Conservation (phyloP, 2,888 invertebrate species). For the Tortricodes alternella region DNA sequence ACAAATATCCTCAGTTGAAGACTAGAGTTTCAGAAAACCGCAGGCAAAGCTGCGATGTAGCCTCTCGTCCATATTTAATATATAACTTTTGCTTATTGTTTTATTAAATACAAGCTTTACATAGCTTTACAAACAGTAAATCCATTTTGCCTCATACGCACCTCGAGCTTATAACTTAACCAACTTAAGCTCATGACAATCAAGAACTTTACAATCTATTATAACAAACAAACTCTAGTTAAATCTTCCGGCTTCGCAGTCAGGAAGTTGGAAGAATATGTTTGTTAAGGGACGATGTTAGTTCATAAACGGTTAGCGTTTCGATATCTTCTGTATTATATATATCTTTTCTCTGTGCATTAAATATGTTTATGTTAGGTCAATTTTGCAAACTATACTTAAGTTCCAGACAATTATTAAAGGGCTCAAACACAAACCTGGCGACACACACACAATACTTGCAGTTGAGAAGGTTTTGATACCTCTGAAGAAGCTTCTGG, state of each 20-base stretch:
- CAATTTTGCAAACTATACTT: too few relatives aligned
- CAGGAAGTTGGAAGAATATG: slow-evolving; percentile 23
- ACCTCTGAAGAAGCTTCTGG: too few relatives aligned
- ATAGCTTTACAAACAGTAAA: background rate
- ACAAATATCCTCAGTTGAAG: too few relatives aligned
- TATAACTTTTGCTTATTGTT: background rate
- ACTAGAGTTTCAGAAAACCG: too few relatives aligned
- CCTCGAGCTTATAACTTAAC: slow-evolving; percentile 6
- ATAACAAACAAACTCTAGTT: slow-evolving; percentile 27
- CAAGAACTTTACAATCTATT: slow-evolving; percentile 21
- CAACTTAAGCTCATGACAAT: slow-evolving; percentile 14
- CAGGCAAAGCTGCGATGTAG: too few relatives aligned
- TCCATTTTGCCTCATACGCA: slow-evolving; percentile 4
- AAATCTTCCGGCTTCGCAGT: slow-evolving; percentile 1
- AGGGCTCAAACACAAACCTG: too few relatives aligned
- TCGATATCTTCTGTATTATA: too few relatives aligned
- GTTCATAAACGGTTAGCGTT: slow-evolving; percentile 9
- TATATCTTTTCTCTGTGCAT: too few relatives aligned
- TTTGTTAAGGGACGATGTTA: slow-evolving; percentile 10
- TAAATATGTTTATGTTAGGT: too few relatives aligned
- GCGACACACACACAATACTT: too few relatives aligned
- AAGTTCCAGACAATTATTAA: too few relatives aligned
- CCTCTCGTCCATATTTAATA: background rate
- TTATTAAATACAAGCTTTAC: background rate
- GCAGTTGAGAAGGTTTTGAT: too few relatives aligned